Evolutionary conservation across 2,797 vertebrate species (phyloP), one percentile per base, ranked within the genome.

Genomic region (Galaxias olidus): DNA sequence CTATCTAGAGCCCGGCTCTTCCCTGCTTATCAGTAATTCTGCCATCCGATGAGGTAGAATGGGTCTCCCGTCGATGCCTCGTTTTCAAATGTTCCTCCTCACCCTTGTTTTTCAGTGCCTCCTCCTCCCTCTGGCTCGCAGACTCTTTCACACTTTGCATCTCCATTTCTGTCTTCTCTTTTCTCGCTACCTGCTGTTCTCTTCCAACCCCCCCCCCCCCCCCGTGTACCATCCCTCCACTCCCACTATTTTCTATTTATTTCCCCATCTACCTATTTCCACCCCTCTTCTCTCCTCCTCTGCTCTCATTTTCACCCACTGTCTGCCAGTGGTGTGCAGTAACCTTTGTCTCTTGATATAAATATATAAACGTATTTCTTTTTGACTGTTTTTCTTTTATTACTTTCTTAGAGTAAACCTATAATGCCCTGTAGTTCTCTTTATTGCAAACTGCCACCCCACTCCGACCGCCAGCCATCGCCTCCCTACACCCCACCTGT

Each of bases 151-250:
- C 63, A 62, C 61, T 71, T n/a, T 68, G 9, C 45, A 47, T 14
- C 45, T 47, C 13, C 30, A 30, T 30, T 30, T 30, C 6, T 2
- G 30, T 10, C 20, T 55, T 30, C 53, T 55, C 30, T 14, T 17
- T 41, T 12, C 12, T 41, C 1, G 30, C 9, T 47, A 10, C 45
- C 13, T 47, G 45, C 45, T 47, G 9, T 47, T 19, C n/a, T 66
- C 75, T 74, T 77, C 69, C 73, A 70, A 77, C 79, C 80, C 78
- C 60, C 63, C 73, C 68, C 55, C 64, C 83, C 71, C 61, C 46
- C 65, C 71, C 70, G 55, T 14, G 65, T 78, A 77, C 80, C 61
- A 63, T 66, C 47, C 69, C 76, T 14, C 73, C 72, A 74, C 64
- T 74, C 65, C 11, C n/a, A 19, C n/a, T 56, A 68, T 56, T 77